Evolutionary conservation across 2,888 invertebrate genomes (phyloP).

Genomic region (Zhengitettix transpicula): DNA sequence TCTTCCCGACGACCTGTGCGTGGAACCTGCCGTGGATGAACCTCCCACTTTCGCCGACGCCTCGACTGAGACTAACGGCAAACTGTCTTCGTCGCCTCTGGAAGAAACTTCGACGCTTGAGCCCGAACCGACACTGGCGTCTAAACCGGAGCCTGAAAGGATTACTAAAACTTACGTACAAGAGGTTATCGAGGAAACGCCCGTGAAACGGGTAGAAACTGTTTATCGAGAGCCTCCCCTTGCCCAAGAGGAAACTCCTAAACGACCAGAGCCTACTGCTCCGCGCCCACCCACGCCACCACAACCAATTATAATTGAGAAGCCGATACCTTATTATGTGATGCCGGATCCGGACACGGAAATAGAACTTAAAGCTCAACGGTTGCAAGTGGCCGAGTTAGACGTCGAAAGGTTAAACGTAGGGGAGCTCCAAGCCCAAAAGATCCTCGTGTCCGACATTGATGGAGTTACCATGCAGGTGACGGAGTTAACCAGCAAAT

Average conservation of each 20-base stretch:
- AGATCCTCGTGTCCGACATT: conserved; percentile 64
- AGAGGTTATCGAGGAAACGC: background rate
- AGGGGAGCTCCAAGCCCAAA: conserved; percentile 59
- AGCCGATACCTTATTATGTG: conserved; percentile 15
- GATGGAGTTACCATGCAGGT: conserved; percentile 58
- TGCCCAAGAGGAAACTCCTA: background rate
- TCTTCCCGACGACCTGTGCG: conserved; percentile 57
- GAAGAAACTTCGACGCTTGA: background rate
- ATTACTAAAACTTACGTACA: background rate
- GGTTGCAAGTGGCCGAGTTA: conserved; percentile 53
- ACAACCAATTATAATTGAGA: conserved; percentile 18
- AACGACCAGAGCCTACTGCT: background rate
- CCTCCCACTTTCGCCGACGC: conserved; percentile 2
- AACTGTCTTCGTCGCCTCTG: too few species aligned
- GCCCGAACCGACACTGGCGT: background rate
- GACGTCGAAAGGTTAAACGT: conserved; percentile 66
- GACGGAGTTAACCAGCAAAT: conserved; percentile 52
- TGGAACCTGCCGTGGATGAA: conserved; percentile 25
- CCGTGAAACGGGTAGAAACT: background rate
- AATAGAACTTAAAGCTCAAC: conserved; percentile 34
- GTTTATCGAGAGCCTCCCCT: too few species aligned
- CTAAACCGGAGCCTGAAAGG: background rate
- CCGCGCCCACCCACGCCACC: conserved; percentile 7
- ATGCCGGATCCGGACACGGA: conserved; percentile 18
- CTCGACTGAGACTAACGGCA: conserved; percentile 2